These are phyloP conservation scores for Emmelina monodactyla DNA, from an alignment of 2,888 invertebrate genomes.

Conservation along the genomic window DNA sequence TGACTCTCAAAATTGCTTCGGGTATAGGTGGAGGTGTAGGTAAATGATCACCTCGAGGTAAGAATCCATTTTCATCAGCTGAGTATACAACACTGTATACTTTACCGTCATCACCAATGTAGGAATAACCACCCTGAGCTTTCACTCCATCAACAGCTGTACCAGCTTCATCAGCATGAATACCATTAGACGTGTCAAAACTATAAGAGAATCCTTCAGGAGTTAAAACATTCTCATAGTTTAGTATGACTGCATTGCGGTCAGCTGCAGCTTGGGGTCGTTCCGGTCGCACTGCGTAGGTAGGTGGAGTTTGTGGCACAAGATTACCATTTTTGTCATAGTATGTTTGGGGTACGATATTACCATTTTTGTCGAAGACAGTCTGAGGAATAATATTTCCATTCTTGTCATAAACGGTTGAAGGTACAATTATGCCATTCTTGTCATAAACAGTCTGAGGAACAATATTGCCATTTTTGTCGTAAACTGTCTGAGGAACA, in stretches of 20 bases:
- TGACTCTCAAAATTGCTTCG: conserved; percentile 37
- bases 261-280: conserved; percentile 32
- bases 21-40: conserved; percentile 50
- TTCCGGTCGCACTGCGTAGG: conserved; percentile 18
- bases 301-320: not conserved
- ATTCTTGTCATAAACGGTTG: too few species aligned
- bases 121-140: conserved; percentile 43
- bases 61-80: conserved; percentile 51
- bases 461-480: too few species aligned
- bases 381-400: too few species aligned
- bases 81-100: conserved; percentile 36
- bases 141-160: conserved; percentile 35
- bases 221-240: conserved; percentile 31
- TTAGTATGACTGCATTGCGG: conserved; percentile 32
- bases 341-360: too few species aligned
- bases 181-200: conserved; percentile 48
- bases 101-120: conserved; percentile 48
- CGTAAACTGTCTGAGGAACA: too few species aligned
- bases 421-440: too few species aligned
- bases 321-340: too few species aligned
- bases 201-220: conserved; percentile 39
- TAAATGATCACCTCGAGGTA: conserved; percentile 42
- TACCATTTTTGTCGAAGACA: too few species aligned
- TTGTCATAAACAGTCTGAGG: too few species aligned
- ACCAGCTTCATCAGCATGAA: conserved; percentile 43